Percentiles rank a stretch among this genome's conserved stretches.
Evolutionary conservation across 2,113 vertebrate species (phyloP).

Genomic region (Gyps fulvus): DNA sequence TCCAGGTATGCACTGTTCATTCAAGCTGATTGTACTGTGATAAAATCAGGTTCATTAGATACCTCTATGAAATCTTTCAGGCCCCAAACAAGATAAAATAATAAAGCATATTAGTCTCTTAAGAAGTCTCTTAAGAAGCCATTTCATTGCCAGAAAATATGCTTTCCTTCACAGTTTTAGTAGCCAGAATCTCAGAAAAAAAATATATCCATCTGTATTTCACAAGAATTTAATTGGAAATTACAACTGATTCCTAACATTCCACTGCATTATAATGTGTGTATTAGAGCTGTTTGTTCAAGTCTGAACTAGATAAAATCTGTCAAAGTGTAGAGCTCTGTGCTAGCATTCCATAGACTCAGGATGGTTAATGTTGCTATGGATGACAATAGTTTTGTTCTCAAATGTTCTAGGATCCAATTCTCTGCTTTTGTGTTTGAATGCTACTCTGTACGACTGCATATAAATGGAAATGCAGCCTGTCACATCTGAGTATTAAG

Average conservation of each 20-base stretch:
- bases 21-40: background rate
- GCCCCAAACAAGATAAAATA: background rate
- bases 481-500: background rate
- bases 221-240: background rate
- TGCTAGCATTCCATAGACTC: background rate
- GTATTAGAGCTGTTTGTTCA: background rate
- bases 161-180: background rate
- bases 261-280: background rate
- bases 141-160: background rate
- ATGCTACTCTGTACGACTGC: background rate
- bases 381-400: background rate
- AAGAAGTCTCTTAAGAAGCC: background rate
- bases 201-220: background rate
- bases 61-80: background rate
- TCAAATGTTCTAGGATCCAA: background rate
- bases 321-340: background rate
- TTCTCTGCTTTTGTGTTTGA: background rate
- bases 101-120: background rate
- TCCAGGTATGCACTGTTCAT: background rate
- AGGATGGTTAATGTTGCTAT: background rate
- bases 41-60: background rate
- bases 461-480: background rate
- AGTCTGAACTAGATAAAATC: background rate
- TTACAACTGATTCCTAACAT: background rate
- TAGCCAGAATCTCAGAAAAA: background rate